Conservation (phyloP, 2,888 invertebrate species). For the Stenotaenia linearis region DNA sequence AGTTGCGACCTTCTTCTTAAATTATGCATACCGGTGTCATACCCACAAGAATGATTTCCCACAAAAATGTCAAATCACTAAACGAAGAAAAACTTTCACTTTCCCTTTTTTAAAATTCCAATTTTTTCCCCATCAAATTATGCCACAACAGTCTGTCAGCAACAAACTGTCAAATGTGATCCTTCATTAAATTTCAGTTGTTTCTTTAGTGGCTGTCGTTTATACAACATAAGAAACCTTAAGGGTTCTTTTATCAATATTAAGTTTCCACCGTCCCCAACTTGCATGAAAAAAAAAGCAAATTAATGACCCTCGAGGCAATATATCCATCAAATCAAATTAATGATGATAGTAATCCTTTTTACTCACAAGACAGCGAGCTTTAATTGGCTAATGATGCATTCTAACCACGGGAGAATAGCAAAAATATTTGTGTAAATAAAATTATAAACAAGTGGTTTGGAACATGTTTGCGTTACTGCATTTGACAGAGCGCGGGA, state of each 20-base stretch:
- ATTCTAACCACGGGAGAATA: not conserved
- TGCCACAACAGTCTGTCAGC: not conserved
- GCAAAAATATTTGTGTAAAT: constrained; percentile 11
- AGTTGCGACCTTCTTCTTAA: not conserved
- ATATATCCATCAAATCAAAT: constrained; percentile 8
- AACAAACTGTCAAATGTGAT: constrained; percentile 17
- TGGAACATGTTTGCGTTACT: not conserved
- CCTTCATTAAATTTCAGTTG: constrained; percentile 20
- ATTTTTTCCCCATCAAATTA: not conserved
- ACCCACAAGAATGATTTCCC: not conserved
- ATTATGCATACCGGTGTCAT: not conserved
- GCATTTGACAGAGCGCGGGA: constrained; percentile 6
- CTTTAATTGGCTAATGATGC: constrained; percentile 7
- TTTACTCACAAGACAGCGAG: not conserved
- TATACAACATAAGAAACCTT: not conserved
- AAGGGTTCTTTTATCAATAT: constrained; percentile 14
- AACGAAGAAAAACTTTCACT: not conserved
- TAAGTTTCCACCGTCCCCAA: not conserved
- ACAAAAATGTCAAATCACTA: not conserved
- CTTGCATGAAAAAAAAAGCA: not conserved
- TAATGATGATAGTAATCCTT: constrained; percentile 12
- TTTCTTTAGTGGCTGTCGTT: constrained; percentile 13
- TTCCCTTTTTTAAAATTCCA: not conserved
- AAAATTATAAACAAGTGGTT: constrained; percentile 3
- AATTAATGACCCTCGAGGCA: not conserved